Conservation (phyloP, 2,797 vertebrate genomes). For the Rhynchonycteris naso region DNA sequence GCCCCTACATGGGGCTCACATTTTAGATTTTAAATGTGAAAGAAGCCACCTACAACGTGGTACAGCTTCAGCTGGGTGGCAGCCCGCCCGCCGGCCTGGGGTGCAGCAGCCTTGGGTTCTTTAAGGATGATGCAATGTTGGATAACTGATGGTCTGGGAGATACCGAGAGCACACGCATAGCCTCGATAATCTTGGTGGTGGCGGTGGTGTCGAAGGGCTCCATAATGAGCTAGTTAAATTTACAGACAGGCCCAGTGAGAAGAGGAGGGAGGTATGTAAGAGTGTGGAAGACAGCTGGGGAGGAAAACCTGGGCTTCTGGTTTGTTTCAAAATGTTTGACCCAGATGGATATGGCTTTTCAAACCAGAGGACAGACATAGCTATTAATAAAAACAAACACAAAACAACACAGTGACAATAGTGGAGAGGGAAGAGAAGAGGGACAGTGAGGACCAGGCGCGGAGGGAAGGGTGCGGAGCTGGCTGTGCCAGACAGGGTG, state of each 20-base stretch:
- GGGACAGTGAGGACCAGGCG: background rate
- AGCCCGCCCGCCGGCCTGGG: conserved; percentile 67
- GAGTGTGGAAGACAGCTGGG: conserved; percentile 66
- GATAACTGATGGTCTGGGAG: conserved; percentile 39
- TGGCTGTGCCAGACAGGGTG: conserved; percentile 38
- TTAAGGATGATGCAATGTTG: conserved; percentile 6
- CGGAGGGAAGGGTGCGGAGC: conserved; percentile 52
- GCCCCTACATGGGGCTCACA: conserved; percentile 56
- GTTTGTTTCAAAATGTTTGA: conserved; percentile 80
- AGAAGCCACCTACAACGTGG: background rate
- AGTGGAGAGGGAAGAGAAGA: background rate
- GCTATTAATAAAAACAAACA: conserved; percentile 65
- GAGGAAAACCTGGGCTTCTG: conserved; percentile 75
- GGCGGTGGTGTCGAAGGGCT: conserved; percentile 43
- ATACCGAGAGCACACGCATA: background rate
- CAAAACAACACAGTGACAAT: background rate
- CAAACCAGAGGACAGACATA: conserved; percentile 67
- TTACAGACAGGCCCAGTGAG: conserved; percentile 61
- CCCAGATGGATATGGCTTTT: conserved; percentile 76
- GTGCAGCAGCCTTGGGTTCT: conserved; percentile 47
- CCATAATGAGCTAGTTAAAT: conserved; percentile 37
- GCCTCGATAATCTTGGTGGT: conserved; percentile 9
- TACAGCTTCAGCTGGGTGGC: conserved; percentile 42
- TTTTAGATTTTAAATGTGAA: conserved; percentile 68
- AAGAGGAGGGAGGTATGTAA: background rate